Base-by-base conservation (phyloP, 2,888 invertebrate genomes). In the Dynastes hyllus region DNA sequence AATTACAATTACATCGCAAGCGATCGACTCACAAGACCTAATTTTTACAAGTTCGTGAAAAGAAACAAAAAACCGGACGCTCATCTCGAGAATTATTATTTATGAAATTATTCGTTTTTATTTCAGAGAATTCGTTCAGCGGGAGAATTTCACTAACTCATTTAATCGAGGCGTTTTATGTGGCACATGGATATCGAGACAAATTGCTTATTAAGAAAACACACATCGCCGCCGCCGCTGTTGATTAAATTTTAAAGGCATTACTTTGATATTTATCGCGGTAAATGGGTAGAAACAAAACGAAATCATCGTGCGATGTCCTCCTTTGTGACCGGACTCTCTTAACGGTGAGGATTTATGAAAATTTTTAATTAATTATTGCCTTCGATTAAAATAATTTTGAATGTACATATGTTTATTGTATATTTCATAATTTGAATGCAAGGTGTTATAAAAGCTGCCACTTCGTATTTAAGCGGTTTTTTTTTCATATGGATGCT, bases 131-230 rank as follows among this genome's bases (percentile, higher is more conserved):
- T 37, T 37, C n/a, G 16, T 45, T 45, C 9, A 45, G 2, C 58
- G 50, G 9, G 29, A 76, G 63, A 70, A 77, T 77, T 77, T 77
- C 77, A 69, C 77, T 61, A 69, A 70, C 69, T 77, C 70, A 77
- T 22, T 51, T 29, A 13, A 29, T 29, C 11, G 16, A 5, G 51
- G 13, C 69, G 13, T 27, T 77, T 77, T 70, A 77, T 77, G 45
- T 77, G 77, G 61, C 70, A 55, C 69, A 69, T 40, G 58, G 67
- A 77, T 67, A 51, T 51, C 67, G 37, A 67, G 61, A 77, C 77
- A 77, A 77, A 77, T 77, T 77, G 70, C 58, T 77, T 70, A 77
- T 77, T 77, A 77, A 70, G 61, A 77, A 77, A 77, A 77, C 77
- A 77, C 70, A 77, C 70, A 58, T 51, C 40, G 77, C 66, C 51